Percentiles rank a stretch among this genome's conserved stretches.
Evolutionary conservation across 1,140 invertebrate genomes (phyloP).

Genomic region (Asobara japonica): DNA sequence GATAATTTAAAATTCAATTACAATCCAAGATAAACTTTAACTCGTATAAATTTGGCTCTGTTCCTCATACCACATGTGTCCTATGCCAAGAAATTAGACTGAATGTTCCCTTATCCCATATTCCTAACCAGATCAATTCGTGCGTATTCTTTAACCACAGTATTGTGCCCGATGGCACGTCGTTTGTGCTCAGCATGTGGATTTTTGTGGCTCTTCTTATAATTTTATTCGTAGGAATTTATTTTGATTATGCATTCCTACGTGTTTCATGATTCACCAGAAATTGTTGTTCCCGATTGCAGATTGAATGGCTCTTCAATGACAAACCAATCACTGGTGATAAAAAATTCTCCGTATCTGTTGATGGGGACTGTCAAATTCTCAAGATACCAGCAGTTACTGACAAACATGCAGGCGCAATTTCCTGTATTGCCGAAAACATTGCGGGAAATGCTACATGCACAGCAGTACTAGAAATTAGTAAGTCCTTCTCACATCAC

Average conservation of each 20-base stretch:
- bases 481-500: slow-evolving; percentile 50
- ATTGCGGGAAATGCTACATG: slow-evolving; percentile 77
- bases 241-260: neutral
- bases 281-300: slow-evolving; percentile 32
- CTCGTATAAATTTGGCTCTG: neutral
- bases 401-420: slow-evolving; percentile 72
- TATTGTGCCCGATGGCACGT: slow-evolving; percentile 44
- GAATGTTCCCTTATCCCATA: slow-evolving; percentile 54
- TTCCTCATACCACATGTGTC: slow-evolving; percentile 22
- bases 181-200: slow-evolving; percentile 49
- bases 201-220: slow-evolving; percentile 46
- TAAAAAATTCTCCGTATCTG: slow-evolving; percentile 76
- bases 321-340: slow-evolving; percentile 71
- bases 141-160: slow-evolving; percentile 38
- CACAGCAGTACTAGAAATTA: slow-evolving; percentile 70
- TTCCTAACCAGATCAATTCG: slow-evolving; percentile 49
- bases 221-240: slow-evolving; percentile 48
- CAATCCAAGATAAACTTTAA: slow-evolving; percentile 1
- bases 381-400: slow-evolving; percentile 72
- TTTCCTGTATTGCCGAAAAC: slow-evolving; percentile 81
- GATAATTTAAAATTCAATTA: too few species aligned
- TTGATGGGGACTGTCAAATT: slow-evolving; percentile 77
- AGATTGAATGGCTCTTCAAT: slow-evolving; percentile 81
- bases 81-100: slow-evolving; percentile 37
- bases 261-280: neutral